Evolutionary conservation across 2,888 invertebrate genomes (phyloP).

Genomic region (Drosophila prostipennis): DNA sequence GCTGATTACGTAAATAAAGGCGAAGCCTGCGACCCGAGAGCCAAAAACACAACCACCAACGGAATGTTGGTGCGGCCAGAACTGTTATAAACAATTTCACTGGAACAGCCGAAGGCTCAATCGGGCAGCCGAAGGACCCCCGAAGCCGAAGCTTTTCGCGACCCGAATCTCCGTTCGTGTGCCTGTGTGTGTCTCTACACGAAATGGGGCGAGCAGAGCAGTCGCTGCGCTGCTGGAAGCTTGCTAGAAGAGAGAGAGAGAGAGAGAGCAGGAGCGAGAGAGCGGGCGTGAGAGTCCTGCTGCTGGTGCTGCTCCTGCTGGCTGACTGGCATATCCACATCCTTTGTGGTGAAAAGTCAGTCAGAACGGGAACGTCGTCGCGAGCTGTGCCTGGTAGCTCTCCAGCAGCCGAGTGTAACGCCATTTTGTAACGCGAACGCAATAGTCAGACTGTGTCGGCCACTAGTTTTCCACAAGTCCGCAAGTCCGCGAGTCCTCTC

Average conservation of each 20-base stretch:
- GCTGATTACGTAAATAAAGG: conserved; percentile 79
- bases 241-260: conserved; percentile 12
- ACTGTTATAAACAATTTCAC: conserved; percentile 73
- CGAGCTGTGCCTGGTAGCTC: conserved; percentile 82
- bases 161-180: conserved; percentile 29
- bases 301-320: conserved; percentile 24
- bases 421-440: conserved; percentile 67
- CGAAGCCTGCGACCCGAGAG: conserved; percentile 55
- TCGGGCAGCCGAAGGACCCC: conserved; percentile 5
- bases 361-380: conserved; percentile 85
- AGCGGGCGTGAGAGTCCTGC: conserved; percentile 1
- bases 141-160: conserved; percentile 17
- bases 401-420: conserved; percentile 52
- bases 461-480: conserved; percentile 34
- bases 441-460: conserved; percentile 41
- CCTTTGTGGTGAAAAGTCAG: conserved; percentile 83
- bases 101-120: conserved; percentile 36
- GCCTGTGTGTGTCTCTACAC: conserved; percentile 39
- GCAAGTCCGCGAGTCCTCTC: conserved; percentile 22
- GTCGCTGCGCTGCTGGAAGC: conserved; percentile 58
- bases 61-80: conserved; percentile 49
- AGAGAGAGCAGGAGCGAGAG: not conserved
- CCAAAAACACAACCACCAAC: conserved; percentile 48
- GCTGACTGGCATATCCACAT: conserved; percentile 17
- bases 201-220: conserved; percentile 60